Evolutionary conservation across 2,888 invertebrate species (phyloP).

Genomic region (Pristionchus exspectatus): DNA sequence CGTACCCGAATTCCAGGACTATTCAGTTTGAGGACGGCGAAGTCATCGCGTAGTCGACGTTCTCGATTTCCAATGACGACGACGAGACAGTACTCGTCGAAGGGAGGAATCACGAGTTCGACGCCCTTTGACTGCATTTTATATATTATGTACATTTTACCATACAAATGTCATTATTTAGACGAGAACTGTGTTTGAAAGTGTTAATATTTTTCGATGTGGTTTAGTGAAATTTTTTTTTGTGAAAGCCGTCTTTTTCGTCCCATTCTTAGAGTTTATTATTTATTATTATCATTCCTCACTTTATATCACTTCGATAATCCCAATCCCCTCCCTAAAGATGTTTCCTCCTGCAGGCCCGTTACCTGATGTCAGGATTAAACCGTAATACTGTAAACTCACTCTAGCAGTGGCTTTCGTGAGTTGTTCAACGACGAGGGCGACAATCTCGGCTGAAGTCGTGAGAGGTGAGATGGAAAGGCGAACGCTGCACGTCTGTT

Average conservation of each 20-base stretch:
- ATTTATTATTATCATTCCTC: too few species aligned
- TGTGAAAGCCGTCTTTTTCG: too few species aligned
- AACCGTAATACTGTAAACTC: too few species aligned
- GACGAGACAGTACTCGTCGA: slow-evolving; percentile 93
- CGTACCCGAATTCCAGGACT: slow-evolving; percentile 81
- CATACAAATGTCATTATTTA: too few species aligned
- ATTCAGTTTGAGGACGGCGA: slow-evolving; percentile 92
- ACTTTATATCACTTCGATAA: too few species aligned
- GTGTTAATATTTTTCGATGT: too few species aligned
- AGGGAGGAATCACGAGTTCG: slow-evolving; percentile 80
- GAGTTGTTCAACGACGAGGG: slow-evolving; percentile 94
- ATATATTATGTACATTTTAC: not conserved
- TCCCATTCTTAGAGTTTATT: too few species aligned
- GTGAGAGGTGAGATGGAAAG: slow-evolving; percentile 94
- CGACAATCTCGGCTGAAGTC: slow-evolving; percentile 92
- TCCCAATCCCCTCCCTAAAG: too few species aligned
- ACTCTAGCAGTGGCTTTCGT: slow-evolving; percentile 86
- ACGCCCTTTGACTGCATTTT: slow-evolving; percentile 1
- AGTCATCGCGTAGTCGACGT: slow-evolving; percentile 94
- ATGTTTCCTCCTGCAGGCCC: too few species aligned
- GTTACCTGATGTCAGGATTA: too few species aligned
- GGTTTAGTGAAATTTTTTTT: too few species aligned
- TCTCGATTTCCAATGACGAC: slow-evolving; percentile 96
- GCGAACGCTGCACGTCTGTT: slow-evolving; percentile 87
- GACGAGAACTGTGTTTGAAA: too few species aligned